These are phyloP conservation scores for Acleris cristana DNA, from an alignment of 2,888 invertebrate genomes.

Conservation along the genomic window DNA sequence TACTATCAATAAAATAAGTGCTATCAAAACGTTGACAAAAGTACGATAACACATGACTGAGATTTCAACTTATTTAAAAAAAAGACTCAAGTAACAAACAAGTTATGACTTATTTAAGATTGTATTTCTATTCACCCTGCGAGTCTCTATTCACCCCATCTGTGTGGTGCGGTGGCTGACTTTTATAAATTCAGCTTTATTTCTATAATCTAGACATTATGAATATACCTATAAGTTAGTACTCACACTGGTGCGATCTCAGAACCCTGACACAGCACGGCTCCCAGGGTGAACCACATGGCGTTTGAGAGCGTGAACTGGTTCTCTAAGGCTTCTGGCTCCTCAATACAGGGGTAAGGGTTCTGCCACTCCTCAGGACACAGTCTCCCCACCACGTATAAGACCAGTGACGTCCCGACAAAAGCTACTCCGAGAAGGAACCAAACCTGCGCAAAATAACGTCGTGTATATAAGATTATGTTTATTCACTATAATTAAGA, in stretches of 20 bases:
- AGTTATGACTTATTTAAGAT: too few species aligned
- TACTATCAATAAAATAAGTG: too few species aligned
- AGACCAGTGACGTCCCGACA: slow-evolving; percentile 89
- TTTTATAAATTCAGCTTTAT: too few species aligned
- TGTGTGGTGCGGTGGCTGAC: too few species aligned
- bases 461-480: neutral
- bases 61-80: too few species aligned
- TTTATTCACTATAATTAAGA: neutral
- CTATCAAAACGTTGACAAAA: too few species aligned
- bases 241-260: slow-evolving; percentile 95
- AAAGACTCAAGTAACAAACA: too few species aligned
- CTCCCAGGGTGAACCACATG: slow-evolving; percentile 94
- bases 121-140: too few species aligned
- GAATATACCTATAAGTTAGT: slow-evolving; percentile 12
- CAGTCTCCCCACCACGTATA: slow-evolving; percentile 91
- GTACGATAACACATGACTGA: too few species aligned
- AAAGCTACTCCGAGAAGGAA: slow-evolving; percentile 92
- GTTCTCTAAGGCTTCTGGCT: slow-evolving; percentile 92
- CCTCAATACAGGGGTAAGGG: slow-evolving; percentile 93
- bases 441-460: slow-evolving; percentile 86
- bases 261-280: slow-evolving; percentile 93
- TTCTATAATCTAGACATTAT: too few species aligned
- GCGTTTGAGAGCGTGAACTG: slow-evolving; percentile 93
- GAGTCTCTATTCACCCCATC: too few species aligned
- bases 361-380: slow-evolving; percentile 96